A percentile compares a stretch with the other conserved stretches of the same genome.
Conservation (phyloP, 2,113 vertebrate species). For the Thalassoma bifasciatum region DNA sequence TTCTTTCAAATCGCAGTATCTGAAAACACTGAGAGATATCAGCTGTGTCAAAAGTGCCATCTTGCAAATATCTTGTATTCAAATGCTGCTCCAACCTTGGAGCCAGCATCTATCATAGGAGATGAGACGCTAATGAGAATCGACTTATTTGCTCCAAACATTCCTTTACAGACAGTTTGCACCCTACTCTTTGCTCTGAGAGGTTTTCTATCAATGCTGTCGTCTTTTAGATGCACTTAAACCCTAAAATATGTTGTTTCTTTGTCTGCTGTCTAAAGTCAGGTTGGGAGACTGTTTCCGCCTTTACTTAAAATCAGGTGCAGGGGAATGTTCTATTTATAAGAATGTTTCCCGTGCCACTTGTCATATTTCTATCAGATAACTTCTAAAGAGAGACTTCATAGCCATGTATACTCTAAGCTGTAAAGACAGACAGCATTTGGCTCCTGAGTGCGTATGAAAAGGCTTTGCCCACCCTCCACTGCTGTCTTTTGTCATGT, state of each 20-base stretch:
- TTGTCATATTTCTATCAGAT: slow-evolving; percentile 49
- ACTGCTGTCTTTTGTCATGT: slow-evolving; percentile 55
- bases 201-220: slow-evolving; percentile 31
- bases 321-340: slow-evolving; percentile 56
- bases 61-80: slow-evolving; percentile 28
- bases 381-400: slow-evolving; percentile 46
- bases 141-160: slow-evolving; percentile 33
- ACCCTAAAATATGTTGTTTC: slow-evolving; percentile 52
- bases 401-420: slow-evolving; percentile 55
- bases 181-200: slow-evolving; percentile 25
- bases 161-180: slow-evolving; percentile 28
- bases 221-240: slow-evolving; percentile 47
- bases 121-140: slow-evolving; percentile 37
- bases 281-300: slow-evolving; percentile 29
- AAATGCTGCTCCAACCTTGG: slow-evolving; percentile 17
- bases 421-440: slow-evolving; percentile 30
- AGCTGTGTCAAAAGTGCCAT: slow-evolving; percentile 30
- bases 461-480: slow-evolving; percentile 26
- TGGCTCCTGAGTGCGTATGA: slow-evolving; percentile 37
- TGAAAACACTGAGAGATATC: slow-evolving; percentile 20
- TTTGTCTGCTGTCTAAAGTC: slow-evolving; percentile 42
- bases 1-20: too few relatives aligned
- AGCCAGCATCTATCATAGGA: slow-evolving; percentile 23
- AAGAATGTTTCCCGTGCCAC: slow-evolving; percentile 55
- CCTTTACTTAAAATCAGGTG: slow-evolving; percentile 46